phyloP scores from a whole-genome alignment of 2,888 invertebrate species.

The Idaea biselata region DNA sequence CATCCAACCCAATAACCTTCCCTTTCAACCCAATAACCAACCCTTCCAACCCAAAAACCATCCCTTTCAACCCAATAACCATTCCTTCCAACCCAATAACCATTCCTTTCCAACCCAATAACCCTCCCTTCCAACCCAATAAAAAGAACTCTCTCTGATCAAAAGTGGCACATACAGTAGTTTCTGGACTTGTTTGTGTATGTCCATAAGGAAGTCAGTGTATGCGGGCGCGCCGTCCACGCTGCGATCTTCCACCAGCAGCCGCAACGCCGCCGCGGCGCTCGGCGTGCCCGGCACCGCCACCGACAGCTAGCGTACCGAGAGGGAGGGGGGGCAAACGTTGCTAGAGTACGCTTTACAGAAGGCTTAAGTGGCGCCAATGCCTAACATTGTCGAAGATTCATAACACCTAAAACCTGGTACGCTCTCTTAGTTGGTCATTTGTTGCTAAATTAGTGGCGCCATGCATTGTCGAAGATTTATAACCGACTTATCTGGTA shows the following conservation, averaged over 20 bases:
- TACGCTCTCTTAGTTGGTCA: too few relatives aligned
- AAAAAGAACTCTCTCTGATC: slow-evolving; percentile 4
- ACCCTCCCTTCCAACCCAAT: not conserved
- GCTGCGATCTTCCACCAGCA: slow-evolving; percentile 94
- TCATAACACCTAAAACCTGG: too few relatives aligned
- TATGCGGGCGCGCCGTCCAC: slow-evolving; percentile 91
- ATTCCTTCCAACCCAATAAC: not conserved
- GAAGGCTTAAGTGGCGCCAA: too few relatives aligned
- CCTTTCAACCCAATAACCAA: too few relatives aligned
- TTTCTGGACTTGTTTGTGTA: slow-evolving; percentile 94
- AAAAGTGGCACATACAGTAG: slow-evolving; percentile 49
- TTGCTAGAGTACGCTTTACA: not conserved
- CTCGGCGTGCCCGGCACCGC: slow-evolving; percentile 47
- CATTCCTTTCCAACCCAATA: not conserved
- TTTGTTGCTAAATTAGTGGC: too few relatives aligned
- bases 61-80: not conserved
- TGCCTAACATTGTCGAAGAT: too few relatives aligned
- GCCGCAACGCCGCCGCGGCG: slow-evolving; percentile 92
- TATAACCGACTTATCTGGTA: not conserved
- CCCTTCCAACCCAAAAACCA: not conserved
- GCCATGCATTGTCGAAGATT: too few relatives aligned
- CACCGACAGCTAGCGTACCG: slow-evolving; percentile 51
- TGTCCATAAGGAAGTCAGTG: slow-evolving; percentile 96
- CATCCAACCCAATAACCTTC: too few relatives aligned
- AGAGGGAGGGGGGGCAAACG: not conserved